Percentiles rank a stretch among this genome's conserved stretches.
Conservation (phyloP, 2,113 vertebrate genomes). For the Barbus barbus region DNA sequence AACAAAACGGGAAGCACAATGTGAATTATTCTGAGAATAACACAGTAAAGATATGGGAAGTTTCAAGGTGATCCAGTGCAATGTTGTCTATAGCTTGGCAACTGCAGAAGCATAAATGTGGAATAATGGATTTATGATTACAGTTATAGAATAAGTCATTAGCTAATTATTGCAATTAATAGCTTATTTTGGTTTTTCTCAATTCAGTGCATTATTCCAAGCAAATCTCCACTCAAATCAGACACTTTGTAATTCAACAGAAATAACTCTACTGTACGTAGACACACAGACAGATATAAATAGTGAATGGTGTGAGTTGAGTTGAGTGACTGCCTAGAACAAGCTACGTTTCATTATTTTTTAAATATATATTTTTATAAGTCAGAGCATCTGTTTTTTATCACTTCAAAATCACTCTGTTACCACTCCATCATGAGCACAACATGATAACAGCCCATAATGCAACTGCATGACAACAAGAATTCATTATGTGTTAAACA, state of each 20-base stretch:
- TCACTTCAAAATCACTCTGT: background rate
- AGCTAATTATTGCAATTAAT: slow-evolving; percentile 55
- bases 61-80: slow-evolving; percentile 11
- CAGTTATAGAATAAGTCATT: slow-evolving; percentile 43
- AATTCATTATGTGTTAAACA: background rate
- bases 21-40: background rate
- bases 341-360: no score
- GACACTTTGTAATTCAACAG: background rate
- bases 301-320: no score
- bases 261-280: background rate
- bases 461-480: background rate
- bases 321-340: no score
- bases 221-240: slow-evolving; percentile 46
- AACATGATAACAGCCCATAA: background rate
- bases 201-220: slow-evolving; percentile 53
- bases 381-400: background rate
- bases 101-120: slow-evolving; percentile 25
- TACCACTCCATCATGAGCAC: background rate
- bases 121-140: slow-evolving; percentile 34
- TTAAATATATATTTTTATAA: no score
- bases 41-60: background rate
- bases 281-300: background rate
- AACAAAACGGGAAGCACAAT: background rate
- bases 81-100: slow-evolving; percentile 20
- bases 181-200: slow-evolving; percentile 57